Evolutionary conservation across 2,888 invertebrate genomes (phyloP).

Genomic region (Ferrisia virgata): DNA sequence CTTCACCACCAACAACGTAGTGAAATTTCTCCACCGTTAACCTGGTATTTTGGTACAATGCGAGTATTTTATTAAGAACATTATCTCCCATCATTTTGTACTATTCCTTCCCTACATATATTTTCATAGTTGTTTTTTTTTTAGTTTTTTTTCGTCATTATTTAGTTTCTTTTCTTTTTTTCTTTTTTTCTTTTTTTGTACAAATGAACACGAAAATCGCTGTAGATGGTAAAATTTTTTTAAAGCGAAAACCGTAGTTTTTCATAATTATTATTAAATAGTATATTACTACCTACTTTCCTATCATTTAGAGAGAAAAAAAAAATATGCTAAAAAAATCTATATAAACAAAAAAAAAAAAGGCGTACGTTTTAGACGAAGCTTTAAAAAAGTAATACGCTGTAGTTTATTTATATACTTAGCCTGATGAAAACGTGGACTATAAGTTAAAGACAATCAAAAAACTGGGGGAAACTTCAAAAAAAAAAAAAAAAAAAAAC

Average conservation of each 20-base stretch:
- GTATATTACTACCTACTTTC: neutral
- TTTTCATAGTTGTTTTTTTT: neutral
- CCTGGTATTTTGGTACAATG: neutral
- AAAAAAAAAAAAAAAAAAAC: neutral
- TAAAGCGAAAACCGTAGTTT: neutral
- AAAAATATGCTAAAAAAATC: neutral
- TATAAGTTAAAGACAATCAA: neutral
- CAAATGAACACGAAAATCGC: neutral
- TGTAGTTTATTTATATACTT: neutral
- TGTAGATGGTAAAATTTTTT: constrained; percentile 14
- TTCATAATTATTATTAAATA: neutral
- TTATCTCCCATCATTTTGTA: neutral
- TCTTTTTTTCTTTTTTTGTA: neutral
- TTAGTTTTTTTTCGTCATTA: neutral
- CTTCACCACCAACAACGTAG: neutral
- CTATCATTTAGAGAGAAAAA: neutral
- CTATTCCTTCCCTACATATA: neutral
- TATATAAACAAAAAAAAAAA: no score
- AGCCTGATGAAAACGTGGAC: neutral
- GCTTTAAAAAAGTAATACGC: neutral
- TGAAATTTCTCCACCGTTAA: neutral
- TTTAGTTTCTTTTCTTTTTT: no score
- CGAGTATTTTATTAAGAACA: neutral
- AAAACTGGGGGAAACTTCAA: neutral
- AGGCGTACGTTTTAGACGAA: neutral